A percentile compares a stretch with the other conserved stretches of the same genome.
Conservation (phyloP, 2,113 vertebrate genomes). For the Coptodon bakossiorum region DNA sequence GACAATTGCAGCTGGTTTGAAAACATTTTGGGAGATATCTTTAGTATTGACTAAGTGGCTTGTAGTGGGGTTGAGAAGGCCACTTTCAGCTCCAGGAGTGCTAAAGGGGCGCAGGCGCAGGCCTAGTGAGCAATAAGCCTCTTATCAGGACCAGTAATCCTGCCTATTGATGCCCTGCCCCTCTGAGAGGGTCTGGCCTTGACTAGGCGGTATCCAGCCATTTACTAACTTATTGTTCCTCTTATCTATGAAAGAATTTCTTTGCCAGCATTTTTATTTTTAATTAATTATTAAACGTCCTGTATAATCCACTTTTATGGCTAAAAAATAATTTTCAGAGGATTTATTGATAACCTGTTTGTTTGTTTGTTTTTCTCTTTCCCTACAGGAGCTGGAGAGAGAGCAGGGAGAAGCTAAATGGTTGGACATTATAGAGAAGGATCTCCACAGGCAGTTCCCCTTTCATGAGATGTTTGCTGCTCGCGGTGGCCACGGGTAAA, state of each 20-base stretch:
- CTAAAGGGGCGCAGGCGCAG: background rate
- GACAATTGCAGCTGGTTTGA: background rate
- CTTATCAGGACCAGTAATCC: slow-evolving; percentile 58
- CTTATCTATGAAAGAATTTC: background rate
- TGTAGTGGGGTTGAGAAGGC: background rate
- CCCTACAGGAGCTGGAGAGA: slow-evolving; percentile 79
- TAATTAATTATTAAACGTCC: background rate
- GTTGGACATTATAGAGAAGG: slow-evolving; percentile 90
- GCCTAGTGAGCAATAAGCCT: slow-evolving; percentile 36
- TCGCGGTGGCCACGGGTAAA: slow-evolving; percentile 86
- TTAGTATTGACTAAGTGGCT: background rate
- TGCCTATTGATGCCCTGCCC: background rate
- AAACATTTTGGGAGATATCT: background rate
- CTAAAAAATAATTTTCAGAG: background rate
- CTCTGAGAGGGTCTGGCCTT: background rate
- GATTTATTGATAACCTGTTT: background rate
- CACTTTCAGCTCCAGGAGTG: slow-evolving; percentile 9
- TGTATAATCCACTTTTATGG: background rate
- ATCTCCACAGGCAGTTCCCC: slow-evolving; percentile 87
- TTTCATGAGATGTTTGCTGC: slow-evolving; percentile 93
- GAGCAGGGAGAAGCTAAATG: slow-evolving; percentile 85
- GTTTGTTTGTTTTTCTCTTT: background rate
- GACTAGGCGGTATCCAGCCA: background rate
- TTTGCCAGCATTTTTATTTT: background rate
- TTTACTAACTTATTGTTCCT: background rate